Base-by-base conservation (phyloP, 2,797 vertebrate genomes). In the Dallia pectoralis region DNA sequence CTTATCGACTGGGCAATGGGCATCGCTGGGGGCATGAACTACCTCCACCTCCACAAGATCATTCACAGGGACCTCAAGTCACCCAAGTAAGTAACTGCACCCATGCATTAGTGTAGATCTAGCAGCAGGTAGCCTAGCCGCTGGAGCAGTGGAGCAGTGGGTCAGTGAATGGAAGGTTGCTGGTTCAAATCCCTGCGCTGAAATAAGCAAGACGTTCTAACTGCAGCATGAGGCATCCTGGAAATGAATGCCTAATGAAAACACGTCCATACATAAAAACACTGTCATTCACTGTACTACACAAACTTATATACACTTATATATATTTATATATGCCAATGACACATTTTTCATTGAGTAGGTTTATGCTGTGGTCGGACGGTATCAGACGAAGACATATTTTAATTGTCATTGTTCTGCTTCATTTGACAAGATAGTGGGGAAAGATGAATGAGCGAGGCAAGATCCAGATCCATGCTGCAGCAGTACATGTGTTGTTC, bases 1-100 rank as follows among this genome's bases (percentile, higher is more conserved):
- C 94, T 99, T 69, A 96, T 98, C 56, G 97, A 98, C 88, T 99
- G 97, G 97, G 96, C 97, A 86, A 98, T 98, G 97, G 97, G 97
- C 79, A 97, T 99, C 14, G 96, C 97, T 0, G 96, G 97, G 0
- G 97, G 97, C 82, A 98, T 99, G 97, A 98, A 99, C 91, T 99
- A 99, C 86, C 94, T 99, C 76, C 97, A 98, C 84, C 95, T 98
- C 56, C 97, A 98, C 91, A 99, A 99, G 92, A 99, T 99, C 91
- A 99, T 99, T 90, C 97, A 99, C 90, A 90, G 97, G 72, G 97
- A 99, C 87, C 96, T 99, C 87, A 99, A 99, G 82, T 98, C 97
- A 1, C 97, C 97, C 77, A 98, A 99, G 97, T 99, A 87, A 95
- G 95, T 83, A 30, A 15, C n/a, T 53, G 30, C 16, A 30, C 5